These are phyloP conservation scores for Vesta saturnalis DNA, from an alignment of 2,888 invertebrate genomes.

Conservation along the genomic window DNA sequence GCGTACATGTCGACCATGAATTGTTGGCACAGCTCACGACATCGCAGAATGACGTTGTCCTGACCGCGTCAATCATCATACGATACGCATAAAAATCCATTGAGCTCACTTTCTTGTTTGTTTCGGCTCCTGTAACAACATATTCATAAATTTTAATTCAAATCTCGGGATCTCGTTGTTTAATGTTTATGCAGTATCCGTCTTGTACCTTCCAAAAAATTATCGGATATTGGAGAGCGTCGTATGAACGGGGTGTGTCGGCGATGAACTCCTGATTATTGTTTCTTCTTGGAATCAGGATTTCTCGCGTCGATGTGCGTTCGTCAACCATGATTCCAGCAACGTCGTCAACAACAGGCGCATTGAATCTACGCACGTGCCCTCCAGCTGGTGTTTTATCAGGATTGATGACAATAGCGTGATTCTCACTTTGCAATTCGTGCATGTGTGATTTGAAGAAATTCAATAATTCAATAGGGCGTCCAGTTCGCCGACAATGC, in stretches of 20 bases:
- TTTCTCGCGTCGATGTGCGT: too few species aligned
- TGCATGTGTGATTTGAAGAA: too few species aligned
- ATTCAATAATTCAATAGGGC: background rate
- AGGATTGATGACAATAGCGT: constrained; percentile 48
- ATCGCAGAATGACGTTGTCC: constrained; percentile 49
- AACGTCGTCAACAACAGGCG: too few species aligned
- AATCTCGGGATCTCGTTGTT: background rate
- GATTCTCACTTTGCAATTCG: constrained; percentile 46
- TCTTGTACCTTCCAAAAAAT: too few species aligned
- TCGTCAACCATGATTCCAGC: too few species aligned
- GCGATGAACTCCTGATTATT: too few species aligned
- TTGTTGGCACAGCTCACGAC: constrained; percentile 51
- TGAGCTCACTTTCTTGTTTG: constrained; percentile 47
- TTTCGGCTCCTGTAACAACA: constrained; percentile 30
- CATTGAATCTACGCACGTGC: constrained; percentile 55
- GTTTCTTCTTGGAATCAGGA: too few species aligned
- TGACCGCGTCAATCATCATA: constrained; percentile 48
- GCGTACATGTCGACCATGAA: constrained; percentile 58
- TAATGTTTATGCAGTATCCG: too few species aligned
- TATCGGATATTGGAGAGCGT: too few species aligned
- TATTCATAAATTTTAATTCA: background rate
- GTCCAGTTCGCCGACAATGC: background rate
- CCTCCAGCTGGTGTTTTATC: constrained; percentile 53
- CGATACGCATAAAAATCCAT: constrained; percentile 48
- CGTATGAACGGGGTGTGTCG: too few species aligned